Base-by-base conservation (phyloP, 2,113 vertebrate genomes). In the Limnothrissa miodon region DNA sequence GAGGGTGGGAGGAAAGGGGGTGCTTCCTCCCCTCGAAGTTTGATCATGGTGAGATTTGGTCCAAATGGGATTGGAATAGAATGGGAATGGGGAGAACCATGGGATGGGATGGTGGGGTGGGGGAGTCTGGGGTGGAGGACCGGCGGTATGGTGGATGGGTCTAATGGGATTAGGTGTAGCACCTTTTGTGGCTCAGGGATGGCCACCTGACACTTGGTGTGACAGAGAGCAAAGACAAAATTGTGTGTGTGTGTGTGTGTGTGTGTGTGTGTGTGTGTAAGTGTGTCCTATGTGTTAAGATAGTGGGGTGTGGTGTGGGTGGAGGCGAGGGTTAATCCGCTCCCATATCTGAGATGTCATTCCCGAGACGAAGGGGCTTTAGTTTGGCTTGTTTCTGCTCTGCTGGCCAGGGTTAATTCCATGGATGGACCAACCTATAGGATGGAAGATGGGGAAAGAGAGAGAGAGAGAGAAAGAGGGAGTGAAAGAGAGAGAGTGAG, bases 131-230 rank as follows among this genome's bases (percentile, higher is more conserved):
- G 42, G 42, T 42, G 66, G 66, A 5, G 51, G 19, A 56, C 80
- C 46, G 62, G 79, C 66, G 82, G 48, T 44, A 0, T 45, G 51
- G 51, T 85, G 84, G 88, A 86, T 91, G 70, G 94, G 93, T 33
- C 95, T 98, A 98, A 98, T 97, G 96, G 96, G 98, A 98, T 99
- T 99, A 99, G 95, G 94, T 89, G 95, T 97, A 96, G 97, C 97
- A 97, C 97, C 96, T 98, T 97, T 92, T 90, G 91, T 90, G 88
- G 95, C 90, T 93, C 93, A 94, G 95, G 94, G 95, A 96, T 94
- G 97, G 96, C 96, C 97, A 98, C 97, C 97, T 99, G 97, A 97
- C 89, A 95, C 94, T 96, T 93, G 95, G 96, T 96, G 97, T 97
- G 97, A 96, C 96, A 96, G 95, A 93, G 92, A 62, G 95, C 59